Base-by-base conservation (phyloP, 2,797 vertebrate genomes). In the Rhynchotus rufescens region DNA sequence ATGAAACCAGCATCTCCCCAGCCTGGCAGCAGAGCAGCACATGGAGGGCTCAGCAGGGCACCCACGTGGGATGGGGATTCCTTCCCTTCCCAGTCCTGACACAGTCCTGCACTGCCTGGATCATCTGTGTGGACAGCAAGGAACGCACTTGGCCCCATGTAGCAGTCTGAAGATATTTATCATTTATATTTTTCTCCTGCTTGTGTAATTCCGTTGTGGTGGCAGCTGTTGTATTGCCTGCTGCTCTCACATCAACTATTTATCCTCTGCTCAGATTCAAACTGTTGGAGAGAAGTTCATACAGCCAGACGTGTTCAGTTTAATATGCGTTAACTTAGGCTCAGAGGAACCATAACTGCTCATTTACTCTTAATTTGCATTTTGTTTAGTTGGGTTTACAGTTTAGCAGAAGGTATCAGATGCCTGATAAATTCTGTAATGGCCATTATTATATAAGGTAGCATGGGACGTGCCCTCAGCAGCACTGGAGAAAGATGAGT, bases 221-320 rank as follows among this genome's bases (percentile, higher is more conserved):
- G 44, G 47, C 79, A 91, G 92, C 51, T 92, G 91, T 83, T 80
- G 30, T 1, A 85, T 7, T 78, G 62, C 72, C 2, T 44, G 36
- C 45, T 80, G 60, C 15, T 90, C 84, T 76, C 80, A 15, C 52
- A 49, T 49, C 6, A 2, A 57, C 51, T 80, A 6, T 87, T 88
- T 74, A 76, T 78, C 73, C 56, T 83, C 79, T 89, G 59, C 45
- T 86, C 84, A 71, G 66, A 88, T 83, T 83, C 66, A 90, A 84
- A 91, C 22, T 74, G 80, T 57, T 80, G 0, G 0, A 36, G 30
- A 60, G 47, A 79, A 89, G 84, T 30, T 57, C 47, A 75, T 22
- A 68, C 45, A 30, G 74, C 36, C 80, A 89, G 85, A 86, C 10
- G 12, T 30, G 14, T 65, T 95, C 73, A 79, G 57, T 65, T 85